A percentile compares a stretch with the other conserved stretches of the same genome.
Conservation (phyloP, 2,797 vertebrate genomes). For the Limosa lapponica region DNA sequence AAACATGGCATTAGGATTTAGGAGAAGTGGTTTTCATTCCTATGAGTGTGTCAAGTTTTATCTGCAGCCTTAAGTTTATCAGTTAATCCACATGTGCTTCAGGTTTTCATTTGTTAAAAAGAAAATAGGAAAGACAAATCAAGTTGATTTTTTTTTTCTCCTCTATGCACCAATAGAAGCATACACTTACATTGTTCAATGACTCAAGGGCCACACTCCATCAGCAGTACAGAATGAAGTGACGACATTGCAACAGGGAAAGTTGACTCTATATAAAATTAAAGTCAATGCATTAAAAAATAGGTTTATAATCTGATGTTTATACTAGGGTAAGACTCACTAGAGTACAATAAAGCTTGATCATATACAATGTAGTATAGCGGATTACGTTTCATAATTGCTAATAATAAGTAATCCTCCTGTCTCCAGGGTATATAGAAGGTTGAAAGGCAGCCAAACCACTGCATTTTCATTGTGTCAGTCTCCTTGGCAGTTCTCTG, state of each 20-base stretch:
- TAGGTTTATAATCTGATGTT: slow-evolving; percentile 23
- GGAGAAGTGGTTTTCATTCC: neutral
- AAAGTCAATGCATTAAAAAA: slow-evolving; percentile 10
- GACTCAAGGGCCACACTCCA: neutral
- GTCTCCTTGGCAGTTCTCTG: slow-evolving; percentile 8
- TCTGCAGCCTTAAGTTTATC: neutral
- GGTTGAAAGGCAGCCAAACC: slow-evolving; percentile 50
- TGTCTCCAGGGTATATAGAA: neutral
- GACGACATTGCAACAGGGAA: neutral
- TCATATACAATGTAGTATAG: slow-evolving; percentile 45
- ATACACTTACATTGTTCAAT: neutral
- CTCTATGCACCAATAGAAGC: neutral
- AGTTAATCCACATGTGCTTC: neutral
- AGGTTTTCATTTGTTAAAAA: slow-evolving; percentile 16
- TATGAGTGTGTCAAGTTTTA: neutral
- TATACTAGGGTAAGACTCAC: slow-evolving; percentile 21
- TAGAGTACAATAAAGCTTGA: slow-evolving; percentile 46
- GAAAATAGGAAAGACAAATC: slow-evolving; percentile 9
- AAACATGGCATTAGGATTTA: neutral
- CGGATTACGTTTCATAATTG: slow-evolving; percentile 57
- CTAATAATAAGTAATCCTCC: slow-evolving; percentile 56
- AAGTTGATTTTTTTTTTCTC: neutral
- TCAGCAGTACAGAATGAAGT: neutral
- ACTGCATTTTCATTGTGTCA: slow-evolving; percentile 35
- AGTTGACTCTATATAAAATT: neutral